Conservation (phyloP, 2,888 invertebrate genomes). For the Anticlea derivata region DNA sequence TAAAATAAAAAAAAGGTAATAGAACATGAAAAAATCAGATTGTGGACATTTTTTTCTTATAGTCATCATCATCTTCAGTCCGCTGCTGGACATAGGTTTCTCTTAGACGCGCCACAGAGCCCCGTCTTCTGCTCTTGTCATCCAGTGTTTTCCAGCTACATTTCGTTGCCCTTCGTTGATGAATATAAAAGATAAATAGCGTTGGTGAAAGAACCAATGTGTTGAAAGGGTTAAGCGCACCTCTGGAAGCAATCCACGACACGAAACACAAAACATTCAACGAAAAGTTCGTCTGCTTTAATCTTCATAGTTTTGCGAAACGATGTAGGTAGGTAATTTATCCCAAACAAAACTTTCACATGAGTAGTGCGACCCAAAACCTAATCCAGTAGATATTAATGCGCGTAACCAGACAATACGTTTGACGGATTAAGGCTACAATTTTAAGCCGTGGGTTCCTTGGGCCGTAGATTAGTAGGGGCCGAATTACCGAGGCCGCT, state of each 20-base stretch:
- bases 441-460: slow-evolving; percentile 35
- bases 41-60: too few relatives aligned
- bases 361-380: slow-evolving; percentile 9
- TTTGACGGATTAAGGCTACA: slow-evolving; percentile 40
- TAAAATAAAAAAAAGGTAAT: background rate
- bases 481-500: slow-evolving; percentile 54
- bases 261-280: background rate
- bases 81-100: too few relatives aligned
- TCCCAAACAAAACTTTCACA: slow-evolving; percentile 14
- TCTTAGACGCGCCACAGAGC: too few relatives aligned
- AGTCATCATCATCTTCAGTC: too few relatives aligned
- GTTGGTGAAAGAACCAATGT: too few relatives aligned
- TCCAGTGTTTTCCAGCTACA: too few relatives aligned
- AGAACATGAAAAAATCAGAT: background rate
- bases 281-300: background rate
- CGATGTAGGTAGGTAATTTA: slow-evolving; percentile 9
- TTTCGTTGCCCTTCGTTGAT: too few relatives aligned
- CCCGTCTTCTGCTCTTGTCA: too few relatives aligned
- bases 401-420: slow-evolving; percentile 36
- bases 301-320: slow-evolving; percentile 8
- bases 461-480: slow-evolving; percentile 34
- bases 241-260: too few relatives aligned
- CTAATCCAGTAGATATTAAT: slow-evolving; percentile 29
- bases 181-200: too few relatives aligned
- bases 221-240: too few relatives aligned